Base-by-base conservation (phyloP, 2,888 invertebrate genomes). In the Tipula unca region DNA sequence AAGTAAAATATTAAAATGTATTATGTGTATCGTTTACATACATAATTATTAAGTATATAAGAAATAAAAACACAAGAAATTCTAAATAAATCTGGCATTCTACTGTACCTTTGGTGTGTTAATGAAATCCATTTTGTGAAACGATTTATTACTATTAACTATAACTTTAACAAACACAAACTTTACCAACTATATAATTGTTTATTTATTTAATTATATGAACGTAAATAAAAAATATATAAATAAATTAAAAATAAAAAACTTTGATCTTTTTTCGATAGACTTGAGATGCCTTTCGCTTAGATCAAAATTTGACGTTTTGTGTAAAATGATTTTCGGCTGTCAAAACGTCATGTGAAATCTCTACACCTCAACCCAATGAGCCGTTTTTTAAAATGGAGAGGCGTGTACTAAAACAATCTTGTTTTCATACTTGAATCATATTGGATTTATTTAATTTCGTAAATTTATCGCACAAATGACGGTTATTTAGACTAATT, bases 81-180 rank as follows among this genome's bases (percentile, higher is more conserved):
- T n/a, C 0, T 39, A 10, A n/a, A 69, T 69, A 69, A 69, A 25
- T 20, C 13, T n/a, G 3, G 10, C 25, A 69, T 10, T 69, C 25
- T 69, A 39, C 48, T 48, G n/a, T 48, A 69, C 69, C 69, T 69
- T 69, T 69, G 69, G 69, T 69, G 69, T 69, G 69, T 69, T 69
- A 14, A 69, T 69, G 10, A 69, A 69, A 69, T 69, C 69, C 69
- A 69, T 69, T n/a, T n/a, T 69, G 20, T 69, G 69, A 69, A 69
- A 69, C 10, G 20, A 25, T 69, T 69, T 69, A 10, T 69, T 25
- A n/a, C n/a, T n/a, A 20, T 25, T 69, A 20, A 69, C 69, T 25
- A 8, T 25, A 69, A 69, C 69, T 69, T 69, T 69, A 69, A 10
- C 25, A 1, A 69, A 69, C 25, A 25, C 69, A 69, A 20, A 20